Evolutionary conservation across 2,888 invertebrate species (phyloP), one percentile per base, ranked within the genome.

Genomic region (Neria commutata): DNA sequence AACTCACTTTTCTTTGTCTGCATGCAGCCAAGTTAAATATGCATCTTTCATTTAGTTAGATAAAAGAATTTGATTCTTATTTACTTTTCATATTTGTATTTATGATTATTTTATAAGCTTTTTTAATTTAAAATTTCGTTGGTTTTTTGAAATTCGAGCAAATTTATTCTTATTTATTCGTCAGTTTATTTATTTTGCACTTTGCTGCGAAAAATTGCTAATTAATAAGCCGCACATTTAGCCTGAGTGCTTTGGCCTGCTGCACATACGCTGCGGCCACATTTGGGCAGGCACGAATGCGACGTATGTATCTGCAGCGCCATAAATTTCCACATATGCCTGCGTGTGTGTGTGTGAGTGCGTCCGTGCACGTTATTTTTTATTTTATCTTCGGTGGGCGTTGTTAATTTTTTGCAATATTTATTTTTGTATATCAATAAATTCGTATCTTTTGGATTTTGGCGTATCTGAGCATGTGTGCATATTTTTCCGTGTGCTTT

Each of bases 361-460:
- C 33, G 33, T 1, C 40, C 16, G 6, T 1, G 16, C 17, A 40
- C 16, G 16, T 40, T n/a, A 40, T 17, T 19, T 3, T 34, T 34
- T n/a, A n/a, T n/a, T n/a, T 19, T 19, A 42, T 42, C 42, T 17
- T 19, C 21, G 40, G 52, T 52, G 42, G 52, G 52, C 40, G 52
- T 37, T 23, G 23, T 40, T n/a, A 21, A 8, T 46, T 45, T 54
- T 45, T 46, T 23, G 21, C 34, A 16, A 47, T 48, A 48, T 54
- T 48, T 37, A 48, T 24, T 55, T 25, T 17, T 48, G 21, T 1
- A 19, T n/a, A 19, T 21, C 24, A 23, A 34, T 23, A 51, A n/a
- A 34, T 47, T 47, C 14, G 14, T 33, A 10, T 33, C 14, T 33
- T 33, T 6, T 33, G 33, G 6, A 33, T 33, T 10, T 33, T 33